phyloP scores from a whole-genome alignment of 2,888 invertebrate genomes.

The Apodemia duryi region DNA sequence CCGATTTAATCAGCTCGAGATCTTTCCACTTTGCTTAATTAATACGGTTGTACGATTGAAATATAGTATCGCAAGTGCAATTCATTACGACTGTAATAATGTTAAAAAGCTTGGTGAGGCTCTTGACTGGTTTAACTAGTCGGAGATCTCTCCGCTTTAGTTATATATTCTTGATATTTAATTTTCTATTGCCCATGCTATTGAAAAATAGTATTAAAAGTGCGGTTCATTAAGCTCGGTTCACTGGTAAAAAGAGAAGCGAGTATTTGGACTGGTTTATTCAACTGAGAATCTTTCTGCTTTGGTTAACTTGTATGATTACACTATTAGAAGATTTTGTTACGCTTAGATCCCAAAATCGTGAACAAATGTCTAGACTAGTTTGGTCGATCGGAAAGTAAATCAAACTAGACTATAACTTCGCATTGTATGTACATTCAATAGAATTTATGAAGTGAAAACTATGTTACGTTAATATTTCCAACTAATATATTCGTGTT shows the following conservation, averaged over 20 bases:
- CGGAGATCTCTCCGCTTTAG: no score
- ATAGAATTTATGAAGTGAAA: background rate
- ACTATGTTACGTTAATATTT: background rate
- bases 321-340: background rate
- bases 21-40: no score
- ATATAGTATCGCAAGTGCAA: no score
- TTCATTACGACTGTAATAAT: no score
- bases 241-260: background rate
- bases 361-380: background rate
- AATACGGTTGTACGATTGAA: no score
- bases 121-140: no score
- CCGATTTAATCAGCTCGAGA: no score
- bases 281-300: background rate
- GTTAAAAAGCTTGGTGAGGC: no score
- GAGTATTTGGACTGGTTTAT: background rate
- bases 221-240: no score
- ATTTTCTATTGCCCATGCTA: no score
- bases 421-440: background rate
- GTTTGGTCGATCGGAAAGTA: background rate
- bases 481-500: background rate
- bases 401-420: background rate
- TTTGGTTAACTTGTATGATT: background rate
- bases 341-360: background rate
- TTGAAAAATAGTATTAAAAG: no score
- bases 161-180: no score